A percentile compares a stretch with the other conserved stretches of the same genome.
phyloP scores from a whole-genome alignment of 2,888 invertebrate genomes.

The Nebria brevicollis region DNA sequence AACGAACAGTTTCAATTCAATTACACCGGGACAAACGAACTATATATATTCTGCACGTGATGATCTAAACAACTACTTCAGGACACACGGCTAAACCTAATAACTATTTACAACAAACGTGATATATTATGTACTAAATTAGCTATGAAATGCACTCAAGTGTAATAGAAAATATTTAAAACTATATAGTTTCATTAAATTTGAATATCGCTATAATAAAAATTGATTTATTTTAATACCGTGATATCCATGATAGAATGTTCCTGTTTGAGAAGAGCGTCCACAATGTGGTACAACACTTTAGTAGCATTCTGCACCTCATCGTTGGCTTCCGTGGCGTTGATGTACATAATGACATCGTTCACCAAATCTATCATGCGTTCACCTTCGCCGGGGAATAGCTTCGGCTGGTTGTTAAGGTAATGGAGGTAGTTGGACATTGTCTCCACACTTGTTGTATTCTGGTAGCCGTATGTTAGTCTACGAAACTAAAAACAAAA shows the following conservation, averaged over 20 bases:
- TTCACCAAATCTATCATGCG: conserved; percentile 68
- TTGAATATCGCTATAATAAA: not conserved
- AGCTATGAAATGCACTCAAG: too few species aligned
- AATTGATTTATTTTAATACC: conserved; percentile 63
- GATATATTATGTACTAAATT: too few species aligned
- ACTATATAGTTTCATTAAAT: too few species aligned
- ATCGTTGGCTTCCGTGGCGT: conserved; percentile 59
- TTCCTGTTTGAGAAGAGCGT: conserved; percentile 72
- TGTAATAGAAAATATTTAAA: too few species aligned
- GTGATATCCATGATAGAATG: conserved; percentile 78
- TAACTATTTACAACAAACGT: too few species aligned
- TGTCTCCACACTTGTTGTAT: conserved; percentile 68
- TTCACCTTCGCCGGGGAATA: conserved; percentile 75
- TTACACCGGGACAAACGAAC: too few species aligned
- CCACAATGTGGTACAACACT: conserved; percentile 70
- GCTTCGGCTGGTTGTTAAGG: conserved; percentile 64
- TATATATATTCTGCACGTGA: too few species aligned
- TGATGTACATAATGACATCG: conserved; percentile 65
- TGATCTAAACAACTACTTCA: too few species aligned
- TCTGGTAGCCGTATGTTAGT: conserved; percentile 72
- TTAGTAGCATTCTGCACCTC: conserved; percentile 68
- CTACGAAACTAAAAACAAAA: conserved; percentile 63
- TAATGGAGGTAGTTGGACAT: conserved; percentile 68
- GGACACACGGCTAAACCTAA: too few species aligned
- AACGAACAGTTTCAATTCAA: too few species aligned